Conservation (phyloP, 1,140 invertebrate genomes). For the Eurosta solidaginis region DNA sequence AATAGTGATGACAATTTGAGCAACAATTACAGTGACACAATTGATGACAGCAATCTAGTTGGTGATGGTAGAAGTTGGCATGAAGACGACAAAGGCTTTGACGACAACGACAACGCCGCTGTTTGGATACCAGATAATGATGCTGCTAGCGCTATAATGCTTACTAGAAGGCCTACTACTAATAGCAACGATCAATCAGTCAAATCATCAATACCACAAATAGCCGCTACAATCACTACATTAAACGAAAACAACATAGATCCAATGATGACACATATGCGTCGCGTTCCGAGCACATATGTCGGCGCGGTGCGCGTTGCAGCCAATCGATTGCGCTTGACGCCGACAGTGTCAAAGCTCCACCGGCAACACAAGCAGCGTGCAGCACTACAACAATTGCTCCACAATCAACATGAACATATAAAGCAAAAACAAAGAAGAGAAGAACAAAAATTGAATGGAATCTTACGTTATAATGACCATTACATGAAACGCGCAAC, state of each 20-base stretch:
- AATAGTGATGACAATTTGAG: constrained; percentile 28
- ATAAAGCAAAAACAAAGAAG: constrained; percentile 26
- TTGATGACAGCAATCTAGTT: constrained; percentile 7
- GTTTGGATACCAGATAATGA: neutral
- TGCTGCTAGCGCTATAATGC: constrained; percentile 37
- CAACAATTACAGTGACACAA: constrained; percentile 28
- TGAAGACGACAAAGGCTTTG: constrained; percentile 47
- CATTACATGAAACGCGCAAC: neutral
- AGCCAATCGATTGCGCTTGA: constrained; percentile 56
- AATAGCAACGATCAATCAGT: constrained; percentile 57
- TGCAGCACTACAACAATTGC: neutral
- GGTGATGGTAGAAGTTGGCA: constrained; percentile 36
- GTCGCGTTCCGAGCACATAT: neutral
- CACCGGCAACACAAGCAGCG: neutral
- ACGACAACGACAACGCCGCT: neutral
- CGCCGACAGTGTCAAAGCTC: constrained; percentile 38
- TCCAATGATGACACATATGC: neutral
- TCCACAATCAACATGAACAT: constrained; percentile 1
- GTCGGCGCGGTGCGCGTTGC: neutral
- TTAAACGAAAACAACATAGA: neutral
- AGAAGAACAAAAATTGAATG: neutral
- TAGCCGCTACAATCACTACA: neutral
- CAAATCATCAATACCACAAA: constrained; percentile 53
- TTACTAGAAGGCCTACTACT: neutral
- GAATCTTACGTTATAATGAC: neutral